Evolutionary conservation across 2,888 invertebrate genomes (phyloP).

Genomic region (Xylota sylvarum): DNA sequence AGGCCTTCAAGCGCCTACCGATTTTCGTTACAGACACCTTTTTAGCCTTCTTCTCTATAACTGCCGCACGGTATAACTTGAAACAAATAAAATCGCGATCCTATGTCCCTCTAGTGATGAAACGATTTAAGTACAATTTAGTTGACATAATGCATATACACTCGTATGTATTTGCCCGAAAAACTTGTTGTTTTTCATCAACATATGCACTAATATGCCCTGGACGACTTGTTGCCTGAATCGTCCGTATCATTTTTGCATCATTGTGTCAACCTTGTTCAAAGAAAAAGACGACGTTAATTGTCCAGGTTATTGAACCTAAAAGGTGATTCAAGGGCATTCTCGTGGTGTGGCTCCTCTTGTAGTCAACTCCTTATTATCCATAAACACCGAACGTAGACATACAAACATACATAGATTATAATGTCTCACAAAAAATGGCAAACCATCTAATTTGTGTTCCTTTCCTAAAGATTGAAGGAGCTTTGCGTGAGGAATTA

Average conservation of each 20-base stretch:
- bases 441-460: conserved; percentile 51
- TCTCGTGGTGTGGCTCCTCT: conserved; percentile 25
- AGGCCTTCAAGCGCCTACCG: too few relatives aligned
- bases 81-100: too few relatives aligned
- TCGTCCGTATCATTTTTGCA: conserved; percentile 23
- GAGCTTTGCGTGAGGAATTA: conserved; percentile 49
- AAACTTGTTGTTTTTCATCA: conserved; percentile 16
- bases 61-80: too few relatives aligned
- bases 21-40: too few relatives aligned
- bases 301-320: conserved; percentile 41
- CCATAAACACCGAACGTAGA: conserved; percentile 11
- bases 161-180: background rate
- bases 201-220: background rate
- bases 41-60: too few relatives aligned
- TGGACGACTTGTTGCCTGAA: conserved; percentile 15
- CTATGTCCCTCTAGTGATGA: too few relatives aligned
- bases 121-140: too few relatives aligned
- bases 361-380: conserved; percentile 12
- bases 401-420: background rate
- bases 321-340: conserved; percentile 7
- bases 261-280: conserved; percentile 20
- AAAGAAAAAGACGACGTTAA: conserved; percentile 12
- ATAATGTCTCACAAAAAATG: conserved; percentile 11
- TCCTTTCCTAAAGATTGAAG: conserved; percentile 37
- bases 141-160: too few relatives aligned